Evolutionary conservation across 1,140 invertebrate genomes (phyloP), one percentile per base, ranked within the genome.

Genomic region (Ceratoteleas bidentatus): DNA sequence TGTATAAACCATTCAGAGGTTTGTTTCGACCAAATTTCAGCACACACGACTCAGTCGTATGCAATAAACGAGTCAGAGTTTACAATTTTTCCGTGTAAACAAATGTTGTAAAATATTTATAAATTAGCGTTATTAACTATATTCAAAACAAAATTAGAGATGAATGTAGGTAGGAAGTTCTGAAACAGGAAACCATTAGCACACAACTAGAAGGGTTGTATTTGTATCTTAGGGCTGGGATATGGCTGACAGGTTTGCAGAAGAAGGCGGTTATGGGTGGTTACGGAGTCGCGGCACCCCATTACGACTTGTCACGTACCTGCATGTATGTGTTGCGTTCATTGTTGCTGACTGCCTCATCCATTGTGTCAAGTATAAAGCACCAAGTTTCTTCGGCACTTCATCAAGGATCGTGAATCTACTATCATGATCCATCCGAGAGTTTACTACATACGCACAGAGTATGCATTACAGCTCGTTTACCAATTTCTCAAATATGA

Each of bases 351-450:
- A 64, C 49, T 52, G 73, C 73, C 16, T 73, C 69, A 40, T 73
- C 52, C 54, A 81, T 77, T 73, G 72, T 73, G n/a, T n/a, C 60
- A 73, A 56, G 45, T 56, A 13, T 54, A 60, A 60, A 73, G 58
- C 53, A 64, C 64, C 43, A 83, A 77, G 75, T 68, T 84, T 73
- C 82, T 81, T 81, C 73, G 68, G 69, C 77, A 76, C 82, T 81
- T 73, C 73, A 84, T 84, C 82, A 75, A 66, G 73, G 66, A 68
- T 54, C 56, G 62, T 47, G 74, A 68, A 75, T 64, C 50, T 54
- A 62, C 49, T 62, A 72, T 76, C 54, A 73, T 47, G 62, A 73
- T 13, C 53, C 32, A 49, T 11, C 32, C 32, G 53, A 68, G 47
- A 49, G 64, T 56, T 32, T n/a, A 34, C 13, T 38, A n/a, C 50